Evolutionary conservation across 1,140 invertebrate species (phyloP).

Genomic region (Drosophila truncata): DNA sequence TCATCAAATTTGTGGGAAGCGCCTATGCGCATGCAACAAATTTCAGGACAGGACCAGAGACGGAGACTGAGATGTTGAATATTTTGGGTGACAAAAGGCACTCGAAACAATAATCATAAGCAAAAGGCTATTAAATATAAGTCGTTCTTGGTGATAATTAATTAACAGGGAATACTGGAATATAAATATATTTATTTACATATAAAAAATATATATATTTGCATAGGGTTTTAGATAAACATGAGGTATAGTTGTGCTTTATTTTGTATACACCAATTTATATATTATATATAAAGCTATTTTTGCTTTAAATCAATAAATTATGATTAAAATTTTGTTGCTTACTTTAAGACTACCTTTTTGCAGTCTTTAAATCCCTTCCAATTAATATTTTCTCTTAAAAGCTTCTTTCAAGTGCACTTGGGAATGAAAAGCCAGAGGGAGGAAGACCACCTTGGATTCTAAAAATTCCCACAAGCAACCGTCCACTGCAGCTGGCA

Average conservation of each 20-base stretch:
- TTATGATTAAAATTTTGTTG: too few relatives aligned
- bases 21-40: constrained; percentile 58
- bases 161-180: background rate
- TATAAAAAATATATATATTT: too few relatives aligned
- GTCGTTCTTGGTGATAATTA: background rate
- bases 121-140: background rate
- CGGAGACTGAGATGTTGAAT: background rate
- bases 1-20: constrained; percentile 52
- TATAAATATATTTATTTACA: background rate
- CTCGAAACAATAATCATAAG: background rate
- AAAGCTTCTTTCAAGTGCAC: background rate
- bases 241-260: too few relatives aligned
- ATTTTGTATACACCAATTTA: too few relatives aligned
- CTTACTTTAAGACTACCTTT: too few relatives aligned
- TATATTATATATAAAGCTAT: too few relatives aligned
- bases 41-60: constrained; percentile 2
- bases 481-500: constrained; percentile 13
- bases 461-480: constrained; percentile 9
- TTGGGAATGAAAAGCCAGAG: background rate
- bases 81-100: constrained; percentile 8
- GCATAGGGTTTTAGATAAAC: too few relatives aligned
- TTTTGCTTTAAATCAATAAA: too few relatives aligned
- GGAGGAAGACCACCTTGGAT: too few relatives aligned
- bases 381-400: background rate
- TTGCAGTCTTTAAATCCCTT: too few relatives aligned